Evolutionary conservation across 1,140 invertebrate species (phyloP).

Genomic region (Melipona quadrifasciata): DNA sequence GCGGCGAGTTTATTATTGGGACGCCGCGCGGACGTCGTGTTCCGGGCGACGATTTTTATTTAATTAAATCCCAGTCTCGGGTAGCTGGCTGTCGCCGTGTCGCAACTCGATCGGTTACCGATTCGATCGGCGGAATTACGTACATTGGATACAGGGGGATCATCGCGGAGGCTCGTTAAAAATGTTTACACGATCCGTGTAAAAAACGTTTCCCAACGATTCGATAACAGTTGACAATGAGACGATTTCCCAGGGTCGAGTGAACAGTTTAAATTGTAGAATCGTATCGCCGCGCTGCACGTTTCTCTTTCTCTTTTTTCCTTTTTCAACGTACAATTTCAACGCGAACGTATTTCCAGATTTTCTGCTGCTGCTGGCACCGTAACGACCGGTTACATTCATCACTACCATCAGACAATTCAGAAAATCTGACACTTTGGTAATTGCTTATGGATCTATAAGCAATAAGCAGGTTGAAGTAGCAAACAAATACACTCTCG

Average conservation of each 20-base stretch:
- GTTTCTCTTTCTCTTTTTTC: not conserved
- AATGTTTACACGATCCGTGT: not conserved
- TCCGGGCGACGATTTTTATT: slow-evolving; percentile 31
- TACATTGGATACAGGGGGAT: not conserved
- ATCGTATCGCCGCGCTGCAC: not conserved
- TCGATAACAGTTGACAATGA: not conserved
- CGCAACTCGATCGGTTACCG: not conserved
- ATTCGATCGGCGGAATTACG: not conserved
- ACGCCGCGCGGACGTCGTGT: not conserved
- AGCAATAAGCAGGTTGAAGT: no score
- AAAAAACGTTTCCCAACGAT: slow-evolving; percentile 23
- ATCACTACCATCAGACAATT: no score
- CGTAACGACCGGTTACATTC: no score
- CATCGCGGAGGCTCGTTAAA: slow-evolving; percentile 2
- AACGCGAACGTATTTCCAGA: not conserved
- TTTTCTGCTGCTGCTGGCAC: not conserved
- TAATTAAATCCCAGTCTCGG: slow-evolving; percentile 18
- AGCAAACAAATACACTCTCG: no score
- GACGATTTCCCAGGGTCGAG: not conserved
- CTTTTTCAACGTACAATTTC: not conserved
- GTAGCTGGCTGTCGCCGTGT: not conserved
- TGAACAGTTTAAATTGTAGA: not conserved
- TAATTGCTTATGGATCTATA: no score
- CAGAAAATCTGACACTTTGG: no score
- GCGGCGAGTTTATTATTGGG: slow-evolving; percentile 18